A percentile compares a stretch with the other conserved stretches of the same genome.
phyloP scores from a whole-genome alignment of 2,797 vertebrate species.

The Cryptoprocta ferox region DNA sequence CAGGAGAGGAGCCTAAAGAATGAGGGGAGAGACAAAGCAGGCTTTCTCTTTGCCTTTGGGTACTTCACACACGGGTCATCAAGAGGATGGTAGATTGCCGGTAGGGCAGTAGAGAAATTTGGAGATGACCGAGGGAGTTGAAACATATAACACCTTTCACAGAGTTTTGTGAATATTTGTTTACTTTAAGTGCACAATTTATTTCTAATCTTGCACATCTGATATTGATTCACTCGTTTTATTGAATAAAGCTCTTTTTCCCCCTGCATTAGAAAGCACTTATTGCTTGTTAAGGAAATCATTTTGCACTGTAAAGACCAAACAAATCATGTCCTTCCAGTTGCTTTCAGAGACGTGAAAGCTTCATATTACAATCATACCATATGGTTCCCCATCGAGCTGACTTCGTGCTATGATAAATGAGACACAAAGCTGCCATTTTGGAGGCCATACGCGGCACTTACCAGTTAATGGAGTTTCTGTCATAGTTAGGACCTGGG shows the following conservation, averaged over 20 bases:
- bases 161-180: conserved; percentile 14
- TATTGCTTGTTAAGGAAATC: conserved; percentile 53
- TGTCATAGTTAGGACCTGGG: conserved; percentile 22
- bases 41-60: conserved; percentile 23
- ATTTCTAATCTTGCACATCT: conserved; percentile 17
- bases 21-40: neutral
- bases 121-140: neutral
- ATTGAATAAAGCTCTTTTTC: conserved; percentile 24
- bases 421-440: neutral
- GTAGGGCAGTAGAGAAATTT: neutral
- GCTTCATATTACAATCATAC: neutral
- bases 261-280: conserved; percentile 17
- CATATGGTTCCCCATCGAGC: neutral
- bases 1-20: neutral
- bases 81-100: neutral
- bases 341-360: conserved; percentile 47
- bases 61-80: neutral
- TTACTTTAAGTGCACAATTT: conserved; percentile 4
- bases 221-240: conserved; percentile 41
- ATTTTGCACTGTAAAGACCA: conserved; percentile 49
- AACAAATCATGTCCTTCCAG: conserved; percentile 57
- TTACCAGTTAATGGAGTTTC: conserved; percentile 61
- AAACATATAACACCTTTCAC: neutral
- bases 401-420: conserved; percentile 31
- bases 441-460: conserved; percentile 7